Base-by-base conservation (phyloP, 2,797 vertebrate genomes). In the Chelon auratus region DNA sequence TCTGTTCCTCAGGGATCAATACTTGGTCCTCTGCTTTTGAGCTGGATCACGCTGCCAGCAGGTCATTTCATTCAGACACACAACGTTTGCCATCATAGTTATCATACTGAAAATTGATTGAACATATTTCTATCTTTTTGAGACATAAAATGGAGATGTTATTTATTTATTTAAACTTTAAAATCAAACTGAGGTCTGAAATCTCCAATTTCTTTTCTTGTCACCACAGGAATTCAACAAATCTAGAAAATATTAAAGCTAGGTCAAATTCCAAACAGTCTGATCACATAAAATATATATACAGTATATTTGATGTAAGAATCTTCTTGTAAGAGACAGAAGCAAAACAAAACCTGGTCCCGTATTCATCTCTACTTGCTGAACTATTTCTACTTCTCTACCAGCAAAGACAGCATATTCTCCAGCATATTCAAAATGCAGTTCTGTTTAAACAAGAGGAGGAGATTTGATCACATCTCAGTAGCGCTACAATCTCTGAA, bases 11-110 rank as follows among this genome's bases (percentile, higher is more conserved):
- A 47, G 42, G 30, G 48, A 60, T 40, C 54, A 57, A 18, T 71
- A 62, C 48, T 47, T 37, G 58, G 54, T 47, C 42, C 20, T 62
- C 37, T 68, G 51, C 14, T 65, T 8, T 71, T 68, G 11, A 52
- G 4, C 17, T 24, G 15, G 37, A 48, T 26, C 24, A 72, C 63
- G 56, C 64, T 40, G 20, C 50, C 45, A 67, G 12, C n/a, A 6
- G 7, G 20, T 8, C 9, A 54, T 55, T 43, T 65, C 18, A 36
- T 56, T 37, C 18, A 48, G 22, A 75, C 17, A 30, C 42, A 54
- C 5, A 3, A 24, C 11, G 2, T 62, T 52, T 58, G 3, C 62
- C 48, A 47, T 53, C 37, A 54, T 51, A 47, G 3, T 30, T 52
- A 43, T 62, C 15, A 62, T 53, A 36, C 1, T 56, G 37, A 8